These are phyloP conservation scores for Phalloptychus januarius DNA, from an alignment of 2,797 vertebrate species.

Conservation along the genomic window DNA sequence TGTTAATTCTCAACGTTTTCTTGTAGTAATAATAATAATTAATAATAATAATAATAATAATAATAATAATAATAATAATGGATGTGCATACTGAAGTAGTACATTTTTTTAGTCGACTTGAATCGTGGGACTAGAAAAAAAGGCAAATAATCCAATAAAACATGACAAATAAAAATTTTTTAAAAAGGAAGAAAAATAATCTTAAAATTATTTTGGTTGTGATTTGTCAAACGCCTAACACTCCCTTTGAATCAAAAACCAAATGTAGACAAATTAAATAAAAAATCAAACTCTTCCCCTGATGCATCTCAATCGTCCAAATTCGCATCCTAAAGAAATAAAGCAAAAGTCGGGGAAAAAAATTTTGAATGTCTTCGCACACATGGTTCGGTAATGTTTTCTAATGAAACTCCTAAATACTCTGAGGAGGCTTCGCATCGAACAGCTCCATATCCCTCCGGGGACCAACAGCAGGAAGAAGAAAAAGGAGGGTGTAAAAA, in stretches of 20 bases:
- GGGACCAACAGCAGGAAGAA: conserved; percentile 56
- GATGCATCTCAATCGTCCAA: not conserved
- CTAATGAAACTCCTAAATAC: conserved; percentile 65
- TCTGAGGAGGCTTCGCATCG: conserved; percentile 67
- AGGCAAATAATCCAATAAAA: not conserved
- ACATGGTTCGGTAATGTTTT: conserved; percentile 44
- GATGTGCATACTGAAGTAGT: not conserved
- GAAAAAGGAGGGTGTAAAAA: not conserved
- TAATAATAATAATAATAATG: not conserved
- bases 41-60: not conserved
- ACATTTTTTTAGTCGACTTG: not conserved
- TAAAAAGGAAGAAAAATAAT: not conserved
- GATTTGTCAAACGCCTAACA: not conserved
- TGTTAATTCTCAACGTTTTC: not conserved
- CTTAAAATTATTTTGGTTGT: not conserved
- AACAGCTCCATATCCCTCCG: conserved; percentile 60
- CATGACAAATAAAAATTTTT: not conserved
- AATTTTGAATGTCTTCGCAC: conserved; percentile 4
- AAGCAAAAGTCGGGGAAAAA: conserved; percentile 8
- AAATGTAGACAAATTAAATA: not conserved
- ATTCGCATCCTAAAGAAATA: conserved; percentile 25
- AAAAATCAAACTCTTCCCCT: not conserved
- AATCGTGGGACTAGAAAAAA: not conserved
- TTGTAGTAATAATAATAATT: not conserved
- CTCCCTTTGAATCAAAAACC: not conserved